A percentile compares a stretch with the other conserved stretches of the same genome.
phyloP scores from a whole-genome alignment of 1,140 invertebrate genomes.

The Drosophila melanogaster region Release_6_plus_ISO1_MT NT_037436.4:3485001-3485500 shows the following conservation, averaged over 20 bases:
- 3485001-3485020: conserved; percentile 19
- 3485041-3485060: conserved; percentile 14
- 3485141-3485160: conserved; percentile 44
- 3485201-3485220: no score
- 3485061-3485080: conserved; percentile 12
- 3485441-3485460: conserved; percentile 44
- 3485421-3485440: conserved; percentile 13
- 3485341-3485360: no score
- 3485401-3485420: background rate
- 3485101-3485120: conserved; percentile 17
- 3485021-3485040: conserved; percentile 20
- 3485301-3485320: no score
- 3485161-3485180: conserved; percentile 17
- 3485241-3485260: no score
- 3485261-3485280: no score
- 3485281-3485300: no score
- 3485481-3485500: conserved; percentile 1
- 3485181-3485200: background rate
- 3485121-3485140: conserved; percentile 39
- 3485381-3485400: conserved; percentile 1
- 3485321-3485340: no score
- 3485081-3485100: conserved; percentile 10
- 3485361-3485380: no score
- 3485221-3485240: no score
- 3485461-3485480: conserved; percentile 26